These are phyloP conservation scores for Volucella bombylans DNA, from an alignment of 2,888 invertebrate genomes.

Conservation along the genomic window DNA sequence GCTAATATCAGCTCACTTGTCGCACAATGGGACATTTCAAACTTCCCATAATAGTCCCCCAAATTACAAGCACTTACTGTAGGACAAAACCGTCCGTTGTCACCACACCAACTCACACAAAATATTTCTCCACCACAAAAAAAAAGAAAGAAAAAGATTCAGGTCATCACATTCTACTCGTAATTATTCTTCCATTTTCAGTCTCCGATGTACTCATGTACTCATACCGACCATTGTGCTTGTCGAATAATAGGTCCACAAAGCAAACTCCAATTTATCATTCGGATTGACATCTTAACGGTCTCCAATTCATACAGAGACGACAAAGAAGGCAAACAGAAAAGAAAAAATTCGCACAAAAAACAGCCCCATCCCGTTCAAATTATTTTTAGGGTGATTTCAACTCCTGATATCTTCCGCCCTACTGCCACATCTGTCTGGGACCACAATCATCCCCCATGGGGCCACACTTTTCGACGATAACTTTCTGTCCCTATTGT, in stretches of 20 bases:
- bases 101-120: constrained; percentile 18
- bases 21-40: background rate
- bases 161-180: constrained; percentile 65
- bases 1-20: no score
- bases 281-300: constrained; percentile 70
- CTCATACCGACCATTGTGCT: constrained; percentile 34
- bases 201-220: background rate
- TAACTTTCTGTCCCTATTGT: constrained; percentile 58
- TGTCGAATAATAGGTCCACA: constrained; percentile 42
- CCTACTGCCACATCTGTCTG: constrained; percentile 25
- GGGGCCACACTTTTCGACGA: constrained; percentile 21
- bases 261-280: constrained; percentile 68
- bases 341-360: constrained; percentile 9
- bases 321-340: constrained; percentile 8
- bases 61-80: constrained; percentile 34
- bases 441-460: constrained; percentile 11
- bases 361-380: constrained; percentile 56
- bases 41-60: constrained; percentile 13
- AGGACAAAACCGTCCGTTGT: constrained; percentile 49
- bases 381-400: constrained; percentile 70
- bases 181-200: constrained; percentile 64
- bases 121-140: constrained; percentile 2
- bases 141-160: constrained; percentile 36
- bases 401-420: constrained; percentile 59
- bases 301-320: constrained; percentile 43